Base-by-base conservation (phyloP, 2,888 invertebrate species). In the Strigamia transsilvanica region DNA sequence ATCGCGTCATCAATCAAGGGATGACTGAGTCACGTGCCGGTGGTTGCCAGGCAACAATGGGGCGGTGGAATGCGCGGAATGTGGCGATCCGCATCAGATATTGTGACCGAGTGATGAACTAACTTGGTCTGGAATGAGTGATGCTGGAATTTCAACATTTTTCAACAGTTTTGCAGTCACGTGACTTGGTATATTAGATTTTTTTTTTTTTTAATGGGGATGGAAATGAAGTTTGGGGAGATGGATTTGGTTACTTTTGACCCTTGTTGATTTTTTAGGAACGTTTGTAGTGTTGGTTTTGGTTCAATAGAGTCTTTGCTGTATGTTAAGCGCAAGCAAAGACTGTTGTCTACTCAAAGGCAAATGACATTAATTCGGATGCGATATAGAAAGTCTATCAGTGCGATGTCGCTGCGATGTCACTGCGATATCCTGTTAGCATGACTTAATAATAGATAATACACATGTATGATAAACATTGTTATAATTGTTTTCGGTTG, bases 71-170 rank as follows among this genome's bases (percentile, higher is more conserved):
- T 32, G 66, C 27, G 27, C 4, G 66, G 66, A 66, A 66, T 66
- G 66, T 66, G 23, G 61, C 27, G 32, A 66, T 66, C 18, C 51
- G 13, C 66, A 66, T 32, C 66, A 66, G 66, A 66, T 66, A 66
- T 66, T 66, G 66, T 66, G 66, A 66, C 66, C 32, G 66, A 66
- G 66, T 66, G 66, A 66, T 66, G 66, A 66, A 66, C 66, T 15
- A 66, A 66, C 66, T 66, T 66, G 27, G 32, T 61, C 4, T 18
- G n/a, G 51, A 66, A 66, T 32, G 66, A 23, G 66, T 27, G 66
- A 21, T 23, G 27, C 9, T 61, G 66, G 66, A 66, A 27, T 66
- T 66, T 66, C 5, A 5, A 66, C 66, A 66, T 66, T 66, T 66
- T 66, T 66, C 27, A 27, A 66, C 66, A 27, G 66, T 66, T 66